Conservation (phyloP, 2,888 invertebrate genomes). For the Hedychridium roseum region DNA sequence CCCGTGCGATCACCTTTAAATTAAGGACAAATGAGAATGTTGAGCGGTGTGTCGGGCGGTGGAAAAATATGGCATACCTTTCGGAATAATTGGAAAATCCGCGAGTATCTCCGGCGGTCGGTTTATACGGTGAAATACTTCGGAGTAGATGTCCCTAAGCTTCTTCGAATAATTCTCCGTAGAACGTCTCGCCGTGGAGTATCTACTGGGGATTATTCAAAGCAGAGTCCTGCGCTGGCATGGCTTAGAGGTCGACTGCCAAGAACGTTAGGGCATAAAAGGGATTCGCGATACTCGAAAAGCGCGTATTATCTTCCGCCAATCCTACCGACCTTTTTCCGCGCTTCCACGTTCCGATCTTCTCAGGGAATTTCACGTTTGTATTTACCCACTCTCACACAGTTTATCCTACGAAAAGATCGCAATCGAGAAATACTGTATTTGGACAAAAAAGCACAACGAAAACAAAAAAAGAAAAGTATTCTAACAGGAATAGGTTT, state of each 20-base stretch:
- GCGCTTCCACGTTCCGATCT: too few relatives aligned
- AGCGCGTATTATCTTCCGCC: constrained; percentile 7
- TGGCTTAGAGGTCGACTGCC: background rate
- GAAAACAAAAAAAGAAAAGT: constrained; percentile 5
- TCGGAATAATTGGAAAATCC: too few relatives aligned
- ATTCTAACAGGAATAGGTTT: too few relatives aligned
- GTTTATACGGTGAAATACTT: constrained; percentile 7
- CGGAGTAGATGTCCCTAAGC: constrained; percentile 20
- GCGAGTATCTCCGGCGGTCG: background rate
- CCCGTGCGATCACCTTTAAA: too few relatives aligned
- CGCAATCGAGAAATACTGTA: background rate
- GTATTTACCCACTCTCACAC: too few relatives aligned
- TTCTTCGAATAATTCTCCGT: constrained; percentile 31
- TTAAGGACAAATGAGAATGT: too few relatives aligned
- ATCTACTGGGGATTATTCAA: constrained; percentile 30
- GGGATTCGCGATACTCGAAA: constrained; percentile 20
- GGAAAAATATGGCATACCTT: too few relatives aligned
- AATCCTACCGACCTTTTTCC: too few relatives aligned
- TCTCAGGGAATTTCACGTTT: too few relatives aligned
- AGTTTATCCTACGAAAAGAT: background rate
- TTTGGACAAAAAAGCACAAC: background rate
- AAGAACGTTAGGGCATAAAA: constrained; percentile 11
- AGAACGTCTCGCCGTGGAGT: constrained; percentile 9
- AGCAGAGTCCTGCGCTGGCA: constrained; percentile 12
- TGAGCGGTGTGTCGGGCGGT: too few relatives aligned